Percentiles rank a stretch among this genome's conserved stretches.
Evolutionary conservation across 1,140 invertebrate species (phyloP).

Genomic region (Phortica variegata): DNA sequence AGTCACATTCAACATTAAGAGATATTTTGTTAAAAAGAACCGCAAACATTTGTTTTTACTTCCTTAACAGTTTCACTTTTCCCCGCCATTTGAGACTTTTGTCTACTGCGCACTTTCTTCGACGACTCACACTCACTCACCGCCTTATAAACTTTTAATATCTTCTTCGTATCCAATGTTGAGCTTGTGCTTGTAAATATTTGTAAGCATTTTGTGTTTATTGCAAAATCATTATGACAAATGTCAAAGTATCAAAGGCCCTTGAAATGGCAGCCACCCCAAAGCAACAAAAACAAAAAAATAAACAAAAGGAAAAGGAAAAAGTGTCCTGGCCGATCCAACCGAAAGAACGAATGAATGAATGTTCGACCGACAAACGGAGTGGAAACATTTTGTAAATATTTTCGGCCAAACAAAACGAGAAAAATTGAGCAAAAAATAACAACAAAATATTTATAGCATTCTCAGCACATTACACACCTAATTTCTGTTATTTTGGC

Average conservation of each 20-base stretch:
- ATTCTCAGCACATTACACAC: constrained; percentile 51
- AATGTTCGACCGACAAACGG: constrained; percentile 14
- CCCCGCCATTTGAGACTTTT: too few species aligned
- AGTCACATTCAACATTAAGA: too few species aligned
- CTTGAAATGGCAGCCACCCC: constrained; percentile 38
- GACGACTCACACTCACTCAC: too few species aligned
- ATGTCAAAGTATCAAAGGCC: constrained; percentile 46
- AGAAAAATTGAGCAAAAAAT: constrained; percentile 13
- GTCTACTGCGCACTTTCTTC: too few species aligned
- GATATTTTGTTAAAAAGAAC: too few species aligned
- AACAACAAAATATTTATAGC: constrained; percentile 45
- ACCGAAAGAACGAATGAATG: constrained; percentile 4
- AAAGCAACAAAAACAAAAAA: background rate
- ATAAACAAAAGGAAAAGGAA: too few species aligned
- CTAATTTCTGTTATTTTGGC: constrained; percentile 52
- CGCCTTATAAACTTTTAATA: too few species aligned
- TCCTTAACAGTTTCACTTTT: too few species aligned
- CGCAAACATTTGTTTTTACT: too few species aligned
- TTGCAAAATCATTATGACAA: constrained; percentile 52
- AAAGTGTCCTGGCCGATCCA: background rate
- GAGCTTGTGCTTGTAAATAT: too few species aligned
- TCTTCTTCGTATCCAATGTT: too few species aligned
- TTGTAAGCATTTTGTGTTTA: constrained; percentile 45
- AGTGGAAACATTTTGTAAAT: constrained; percentile 43
- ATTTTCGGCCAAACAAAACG: constrained; percentile 22